Evolutionary conservation across 2,797 vertebrate genomes (phyloP).

Genomic region (Cyprinella venusta): DNA sequence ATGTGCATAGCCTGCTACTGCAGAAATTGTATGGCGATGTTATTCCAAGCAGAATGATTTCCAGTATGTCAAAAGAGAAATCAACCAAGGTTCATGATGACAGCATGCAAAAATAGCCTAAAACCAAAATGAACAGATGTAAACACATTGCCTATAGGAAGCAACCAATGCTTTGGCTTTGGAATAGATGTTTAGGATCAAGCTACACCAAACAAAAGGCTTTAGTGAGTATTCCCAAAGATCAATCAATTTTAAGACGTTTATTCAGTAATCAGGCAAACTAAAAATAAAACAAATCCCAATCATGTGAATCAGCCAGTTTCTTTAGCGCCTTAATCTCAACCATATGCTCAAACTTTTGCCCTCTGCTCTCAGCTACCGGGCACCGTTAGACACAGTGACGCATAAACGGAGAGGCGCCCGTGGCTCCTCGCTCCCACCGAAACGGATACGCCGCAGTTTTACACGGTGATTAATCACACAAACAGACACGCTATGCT

Average conservation of each 20-base stretch:
- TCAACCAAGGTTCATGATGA: neutral
- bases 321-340: slow-evolving; percentile 71
- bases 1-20: neutral
- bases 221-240: slow-evolving; percentile 36
- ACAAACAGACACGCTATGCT: slow-evolving; percentile 66
- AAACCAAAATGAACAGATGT: slow-evolving; percentile 16
- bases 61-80: neutral
- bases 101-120: slow-evolving; percentile 1
- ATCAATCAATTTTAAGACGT: slow-evolving; percentile 32
- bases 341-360: slow-evolving; percentile 72
- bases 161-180: neutral
- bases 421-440: slow-evolving; percentile 46
- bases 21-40: neutral
- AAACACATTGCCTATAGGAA: neutral
- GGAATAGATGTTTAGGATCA: slow-evolving; percentile 13
- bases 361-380: slow-evolving; percentile 66
- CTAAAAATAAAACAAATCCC: slow-evolving; percentile 60
- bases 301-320: slow-evolving; percentile 62
- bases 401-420: slow-evolving; percentile 57
- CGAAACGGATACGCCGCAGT: slow-evolving; percentile 62
- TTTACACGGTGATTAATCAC: slow-evolving; percentile 79
- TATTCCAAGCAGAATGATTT: neutral
- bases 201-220: slow-evolving; percentile 28
- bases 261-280: slow-evolving; percentile 43
- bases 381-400: slow-evolving; percentile 65